Evolutionary conservation across 2,888 invertebrate genomes (phyloP).

Genomic region (Drosophila helvetica): DNA sequence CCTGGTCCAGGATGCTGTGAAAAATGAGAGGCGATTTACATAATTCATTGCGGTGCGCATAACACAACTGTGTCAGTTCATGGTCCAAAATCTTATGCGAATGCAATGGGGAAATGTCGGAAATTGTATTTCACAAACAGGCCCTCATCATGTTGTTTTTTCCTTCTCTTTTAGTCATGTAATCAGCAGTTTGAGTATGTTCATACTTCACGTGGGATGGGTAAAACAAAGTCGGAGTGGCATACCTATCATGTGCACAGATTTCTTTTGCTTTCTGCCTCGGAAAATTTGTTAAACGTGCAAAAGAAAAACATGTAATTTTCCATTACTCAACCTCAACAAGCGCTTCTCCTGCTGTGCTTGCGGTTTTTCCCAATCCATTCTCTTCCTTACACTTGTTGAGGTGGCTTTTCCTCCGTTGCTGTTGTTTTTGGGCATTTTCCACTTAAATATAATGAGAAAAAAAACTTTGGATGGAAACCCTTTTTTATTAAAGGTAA

Average conservation of each 20-base stretch:
- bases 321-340: conserved; percentile 64
- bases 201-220: conserved; percentile 22
- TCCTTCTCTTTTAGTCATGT: conserved; percentile 9
- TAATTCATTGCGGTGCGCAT: conserved; percentile 35
- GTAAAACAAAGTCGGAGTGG: background rate
- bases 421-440: conserved; percentile 15
- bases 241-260: conserved; percentile 24
- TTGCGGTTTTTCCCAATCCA: conserved; percentile 16
- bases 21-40: conserved; percentile 34
- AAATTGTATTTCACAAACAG: conserved; percentile 40
- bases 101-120: conserved; percentile 1
- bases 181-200: conserved; percentile 25
- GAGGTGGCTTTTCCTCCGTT: conserved; percentile 19
- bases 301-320: conserved; percentile 70
- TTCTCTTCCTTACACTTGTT: conserved; percentile 18
- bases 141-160: conserved; percentile 1
- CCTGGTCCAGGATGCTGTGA: too few species aligned
- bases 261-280: conserved; percentile 8
- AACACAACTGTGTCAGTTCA: conserved; percentile 29
- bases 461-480: conserved; percentile 61
- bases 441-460: conserved; percentile 72
- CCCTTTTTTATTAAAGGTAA: conserved; percentile 53
- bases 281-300: conserved; percentile 77
- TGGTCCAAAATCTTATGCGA: conserved; percentile 10
- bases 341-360: conserved; percentile 20